Conservation (phyloP, 2,888 invertebrate species). For the Sinodicranocentrus sp. region DNA sequence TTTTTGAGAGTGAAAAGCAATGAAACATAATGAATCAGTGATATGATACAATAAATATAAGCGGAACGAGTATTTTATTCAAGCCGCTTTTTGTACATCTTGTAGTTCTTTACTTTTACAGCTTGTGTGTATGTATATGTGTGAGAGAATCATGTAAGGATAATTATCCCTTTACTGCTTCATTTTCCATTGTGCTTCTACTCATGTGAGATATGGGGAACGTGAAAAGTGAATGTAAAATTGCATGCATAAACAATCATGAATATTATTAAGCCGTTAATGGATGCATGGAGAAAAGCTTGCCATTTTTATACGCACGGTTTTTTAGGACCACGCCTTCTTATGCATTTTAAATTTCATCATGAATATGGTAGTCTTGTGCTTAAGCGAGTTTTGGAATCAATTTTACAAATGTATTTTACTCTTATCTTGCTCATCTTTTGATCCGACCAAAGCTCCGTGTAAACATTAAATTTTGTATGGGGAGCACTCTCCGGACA, state of each 20-base stretch:
- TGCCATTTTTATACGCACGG: neutral
- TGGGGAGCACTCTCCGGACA: too few relatives aligned
- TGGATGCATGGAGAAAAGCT: neutral
- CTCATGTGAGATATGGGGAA: too few relatives aligned
- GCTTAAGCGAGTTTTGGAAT: neutral
- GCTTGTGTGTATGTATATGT: too few relatives aligned
- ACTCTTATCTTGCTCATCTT: neutral
- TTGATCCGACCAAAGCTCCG: neutral
- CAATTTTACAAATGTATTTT: constrained; percentile 8
- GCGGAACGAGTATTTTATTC: constrained; percentile 5
- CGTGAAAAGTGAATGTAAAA: too few relatives aligned
- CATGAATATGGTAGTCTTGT: neutral
- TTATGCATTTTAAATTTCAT: constrained; percentile 53
- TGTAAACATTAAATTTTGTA: too few relatives aligned
- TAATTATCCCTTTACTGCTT: too few relatives aligned
- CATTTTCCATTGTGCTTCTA: too few relatives aligned
- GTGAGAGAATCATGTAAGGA: too few relatives aligned
- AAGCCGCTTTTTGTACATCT: too few relatives aligned
- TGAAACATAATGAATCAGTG: constrained; percentile 17
- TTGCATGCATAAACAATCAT: too few relatives aligned
- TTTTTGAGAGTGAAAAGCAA: constrained; percentile 8
- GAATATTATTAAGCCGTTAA: constrained; percentile 34
- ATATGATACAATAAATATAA: constrained; percentile 13
- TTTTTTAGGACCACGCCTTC: constrained; percentile 19
- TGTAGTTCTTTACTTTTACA: too few relatives aligned